Evolutionary conservation across 1,140 invertebrate genomes (phyloP).

Genomic region (Papilio xuthus): DNA sequence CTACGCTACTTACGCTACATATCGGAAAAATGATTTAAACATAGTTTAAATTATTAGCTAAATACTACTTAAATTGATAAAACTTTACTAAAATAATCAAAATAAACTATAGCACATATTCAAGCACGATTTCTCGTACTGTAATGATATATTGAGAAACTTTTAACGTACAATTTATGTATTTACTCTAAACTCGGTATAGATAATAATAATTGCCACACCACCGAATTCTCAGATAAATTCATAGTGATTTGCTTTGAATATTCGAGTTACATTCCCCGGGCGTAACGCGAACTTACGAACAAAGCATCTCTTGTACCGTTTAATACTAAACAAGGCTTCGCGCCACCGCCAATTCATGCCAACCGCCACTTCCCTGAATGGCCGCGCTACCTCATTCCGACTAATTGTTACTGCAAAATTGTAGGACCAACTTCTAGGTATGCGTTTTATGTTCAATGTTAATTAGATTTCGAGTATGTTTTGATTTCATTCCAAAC

Average conservation of each 20-base stretch:
- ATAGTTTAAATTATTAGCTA: not conserved
- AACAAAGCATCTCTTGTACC: conserved; percentile 53
- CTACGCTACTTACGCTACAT: too few relatives aligned
- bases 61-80: not conserved
- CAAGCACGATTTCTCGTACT: not conserved
- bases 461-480: conserved; percentile 42
- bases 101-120: not conserved
- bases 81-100: not conserved
- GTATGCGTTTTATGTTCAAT: conserved; percentile 41
- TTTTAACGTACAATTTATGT: conserved; percentile 31
- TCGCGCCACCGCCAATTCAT: conserved; percentile 49
- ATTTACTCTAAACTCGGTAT: conserved; percentile 1
- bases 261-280: conserved; percentile 49
- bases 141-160: conserved; percentile 14
- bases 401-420: conserved; percentile 50
- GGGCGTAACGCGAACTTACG: conserved; percentile 51
- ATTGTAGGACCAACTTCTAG: conserved; percentile 42
- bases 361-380: conserved; percentile 41
- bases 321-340: conserved; percentile 51
- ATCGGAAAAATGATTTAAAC: too few relatives aligned
- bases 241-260: conserved; percentile 47
- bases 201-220: conserved; percentile 34
- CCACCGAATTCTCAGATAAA: conserved; percentile 31
- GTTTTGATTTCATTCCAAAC: conserved; percentile 19
- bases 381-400: conserved; percentile 39